A percentile compares a stretch with the other conserved stretches of the same genome.
phyloP scores from a whole-genome alignment of 2,888 invertebrate species.

The Nebria brevicollis region DNA sequence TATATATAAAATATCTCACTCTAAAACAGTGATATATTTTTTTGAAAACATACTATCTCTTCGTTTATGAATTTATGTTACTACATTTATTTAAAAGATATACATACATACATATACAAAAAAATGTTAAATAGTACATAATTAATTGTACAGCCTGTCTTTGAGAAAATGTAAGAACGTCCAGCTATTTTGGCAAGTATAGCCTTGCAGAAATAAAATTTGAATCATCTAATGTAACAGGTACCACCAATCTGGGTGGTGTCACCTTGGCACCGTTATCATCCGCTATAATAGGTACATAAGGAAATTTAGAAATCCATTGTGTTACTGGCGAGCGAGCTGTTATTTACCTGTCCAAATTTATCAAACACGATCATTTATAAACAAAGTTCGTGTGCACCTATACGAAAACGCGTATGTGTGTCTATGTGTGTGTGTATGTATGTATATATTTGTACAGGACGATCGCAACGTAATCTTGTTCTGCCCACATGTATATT shows the following conservation, averaged over 20 bases:
- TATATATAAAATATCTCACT: too few relatives aligned
- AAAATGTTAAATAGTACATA: too few relatives aligned
- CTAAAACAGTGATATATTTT: not conserved
- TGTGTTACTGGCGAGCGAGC: not conserved
- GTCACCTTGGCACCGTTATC: slow-evolving; percentile 1
- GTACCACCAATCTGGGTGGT: not conserved
- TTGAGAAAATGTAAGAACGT: too few relatives aligned
- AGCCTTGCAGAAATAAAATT: not conserved
- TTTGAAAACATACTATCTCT: not conserved
- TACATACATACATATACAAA: too few relatives aligned
- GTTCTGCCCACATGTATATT: slow-evolving; percentile 28
- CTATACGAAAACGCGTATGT: slow-evolving; percentile 12
- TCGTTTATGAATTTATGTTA: too few relatives aligned
- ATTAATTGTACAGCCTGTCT: too few relatives aligned
- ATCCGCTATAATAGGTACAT: not conserved
- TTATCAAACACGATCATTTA: slow-evolving; percentile 31
- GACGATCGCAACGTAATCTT: slow-evolving; percentile 20
- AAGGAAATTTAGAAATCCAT: slow-evolving; percentile 1
- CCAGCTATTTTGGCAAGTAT: too few relatives aligned
- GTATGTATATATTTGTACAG: slow-evolving; percentile 15
- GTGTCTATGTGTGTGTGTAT: not conserved
- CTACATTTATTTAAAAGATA: too few relatives aligned
- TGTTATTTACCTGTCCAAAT: slow-evolving; percentile 35
- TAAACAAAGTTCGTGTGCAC: slow-evolving; percentile 14
- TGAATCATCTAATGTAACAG: not conserved